Base-by-base conservation (phyloP, 2,113 vertebrate genomes). In the Saimiri boliviensis region DNA sequence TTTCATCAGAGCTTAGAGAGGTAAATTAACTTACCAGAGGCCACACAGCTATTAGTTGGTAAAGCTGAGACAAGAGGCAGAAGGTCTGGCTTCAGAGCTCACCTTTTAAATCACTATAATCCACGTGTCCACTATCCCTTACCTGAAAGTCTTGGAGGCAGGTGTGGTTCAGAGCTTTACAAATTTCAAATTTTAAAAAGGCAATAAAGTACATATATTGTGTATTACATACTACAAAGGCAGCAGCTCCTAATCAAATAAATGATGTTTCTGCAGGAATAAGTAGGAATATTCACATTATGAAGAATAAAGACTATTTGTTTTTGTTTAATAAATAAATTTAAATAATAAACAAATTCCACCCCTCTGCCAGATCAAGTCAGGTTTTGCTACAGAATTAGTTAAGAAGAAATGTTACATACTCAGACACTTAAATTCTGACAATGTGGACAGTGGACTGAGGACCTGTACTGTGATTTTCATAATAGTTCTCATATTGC, bases 321-420 rank as follows among this genome's bases (percentile, higher is more conserved):
- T n/a, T n/a, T n/a, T n/a, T n/a, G n/a, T n/a, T n/a, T n/a, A n/a
- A n/a, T n/a, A n/a, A n/a, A n/a, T n/a, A n/a, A n/a, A n/a, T n/a
- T n/a, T n/a, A n/a, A n/a, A n/a, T n/a, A n/a, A n/a, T n/a, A n/a
- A n/a, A n/a, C n/a, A 71, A 40, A 60, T 2, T 25, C 2, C 7
- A 71, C 5, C 6, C 2, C 8, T 20, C 30, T 32, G 8, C 25
- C 6, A 73, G 17, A 81, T 95, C 40, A 70, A 60, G 45, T 79
- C 21, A 82, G 52, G 9, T 66, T 95, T 91, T 89, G 25, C 37
- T 20, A 54, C 20, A 92, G 79, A 97, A 52, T 45, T n/a, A 91
- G 6, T 76, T 79, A 89, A 90, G 11, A 35, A 77, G n/a, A 52
- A 94, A 42, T 9, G 60, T 2, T 42, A 9, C 47, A 66, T 52